phyloP scores from a whole-genome alignment of 1,140 invertebrate genomes.

The Adelges cooleyi region DNA sequence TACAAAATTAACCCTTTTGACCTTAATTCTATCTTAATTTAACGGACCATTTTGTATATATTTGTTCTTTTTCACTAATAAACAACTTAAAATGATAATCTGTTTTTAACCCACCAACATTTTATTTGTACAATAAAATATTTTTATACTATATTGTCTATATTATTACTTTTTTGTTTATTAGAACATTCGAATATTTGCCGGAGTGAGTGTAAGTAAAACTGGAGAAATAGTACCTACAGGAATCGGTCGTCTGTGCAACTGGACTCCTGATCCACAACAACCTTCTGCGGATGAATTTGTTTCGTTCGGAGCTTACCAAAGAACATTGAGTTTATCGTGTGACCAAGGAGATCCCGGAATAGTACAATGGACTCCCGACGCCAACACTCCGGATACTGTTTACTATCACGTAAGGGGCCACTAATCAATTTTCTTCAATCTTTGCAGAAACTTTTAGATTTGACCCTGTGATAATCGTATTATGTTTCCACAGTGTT shows the following conservation, averaged over 20 bases:
- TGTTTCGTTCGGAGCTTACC: slow-evolving; percentile 76
- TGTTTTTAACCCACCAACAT: too few species aligned
- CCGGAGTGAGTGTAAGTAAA: slow-evolving; percentile 56
- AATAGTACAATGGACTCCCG: slow-evolving; percentile 75
- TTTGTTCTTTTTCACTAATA: too few species aligned
- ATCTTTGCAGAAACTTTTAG: too few species aligned
- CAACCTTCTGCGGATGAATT: slow-evolving; percentile 64
- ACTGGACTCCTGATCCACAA: slow-evolving; percentile 66
- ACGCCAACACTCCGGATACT: slow-evolving; percentile 72
- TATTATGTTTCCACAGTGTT: slow-evolving; percentile 54
- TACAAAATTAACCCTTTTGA: too few species aligned
- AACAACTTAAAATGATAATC: too few species aligned
- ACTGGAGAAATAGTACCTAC: slow-evolving; percentile 55
- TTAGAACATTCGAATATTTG: slow-evolving; percentile 71
- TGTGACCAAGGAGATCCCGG: slow-evolving; percentile 77
- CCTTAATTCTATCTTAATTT: too few species aligned
- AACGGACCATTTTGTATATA: too few species aligned
- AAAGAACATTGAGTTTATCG: slow-evolving; percentile 63
- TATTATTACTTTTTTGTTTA: too few species aligned
- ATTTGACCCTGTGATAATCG: too few species aligned
- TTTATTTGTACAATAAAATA: too few species aligned
- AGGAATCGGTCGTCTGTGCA: slow-evolving; percentile 67
- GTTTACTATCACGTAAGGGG: slow-evolving; percentile 75
- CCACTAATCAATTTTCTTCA: too few species aligned
- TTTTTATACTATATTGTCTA: too few species aligned